Percentiles rank a stretch among this genome's conserved stretches.
Conservation (phyloP, 2,888 invertebrate species). For the Cheilosia urbana region DNA sequence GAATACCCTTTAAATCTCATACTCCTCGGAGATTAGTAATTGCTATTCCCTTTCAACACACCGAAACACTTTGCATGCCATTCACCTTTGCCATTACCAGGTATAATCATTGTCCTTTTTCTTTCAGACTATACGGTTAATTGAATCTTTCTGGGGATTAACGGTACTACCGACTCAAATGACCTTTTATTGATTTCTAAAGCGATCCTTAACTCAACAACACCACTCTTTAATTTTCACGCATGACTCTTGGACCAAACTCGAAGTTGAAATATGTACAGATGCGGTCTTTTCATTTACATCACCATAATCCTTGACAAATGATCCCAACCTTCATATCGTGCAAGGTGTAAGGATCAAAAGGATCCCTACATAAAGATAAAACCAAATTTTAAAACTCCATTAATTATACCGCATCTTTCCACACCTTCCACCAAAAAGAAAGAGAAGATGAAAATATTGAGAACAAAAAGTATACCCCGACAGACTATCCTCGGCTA, state of each 20-base stretch:
- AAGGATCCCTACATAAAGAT: constrained; percentile 44
- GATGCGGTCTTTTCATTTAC: background rate
- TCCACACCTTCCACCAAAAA: constrained; percentile 27
- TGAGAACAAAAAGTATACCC: constrained; percentile 16
- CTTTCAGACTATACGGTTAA: background rate
- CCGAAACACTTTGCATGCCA: constrained; percentile 25
- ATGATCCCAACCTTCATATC: constrained; percentile 51
- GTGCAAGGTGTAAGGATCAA: constrained; percentile 56
- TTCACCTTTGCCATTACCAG: background rate
- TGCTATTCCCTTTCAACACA: constrained; percentile 16
- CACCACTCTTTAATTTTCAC: constrained; percentile 27
- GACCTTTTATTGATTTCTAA: constrained; percentile 24
- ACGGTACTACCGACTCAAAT: background rate
- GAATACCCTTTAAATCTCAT: background rate
- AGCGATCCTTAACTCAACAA: background rate
- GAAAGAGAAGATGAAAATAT: constrained; percentile 1
- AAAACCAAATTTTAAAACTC: constrained; percentile 41
- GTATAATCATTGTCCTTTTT: background rate
- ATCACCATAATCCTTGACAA: constrained; percentile 54
- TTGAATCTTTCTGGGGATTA: constrained; percentile 35
- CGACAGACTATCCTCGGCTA: constrained; percentile 57
- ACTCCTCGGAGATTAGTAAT: constrained; percentile 1
- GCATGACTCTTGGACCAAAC: constrained; percentile 26
- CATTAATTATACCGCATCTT: constrained; percentile 60
- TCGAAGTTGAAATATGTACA: background rate